phyloP scores from a whole-genome alignment of 2,888 invertebrate species.

The Timandra comae region DNA sequence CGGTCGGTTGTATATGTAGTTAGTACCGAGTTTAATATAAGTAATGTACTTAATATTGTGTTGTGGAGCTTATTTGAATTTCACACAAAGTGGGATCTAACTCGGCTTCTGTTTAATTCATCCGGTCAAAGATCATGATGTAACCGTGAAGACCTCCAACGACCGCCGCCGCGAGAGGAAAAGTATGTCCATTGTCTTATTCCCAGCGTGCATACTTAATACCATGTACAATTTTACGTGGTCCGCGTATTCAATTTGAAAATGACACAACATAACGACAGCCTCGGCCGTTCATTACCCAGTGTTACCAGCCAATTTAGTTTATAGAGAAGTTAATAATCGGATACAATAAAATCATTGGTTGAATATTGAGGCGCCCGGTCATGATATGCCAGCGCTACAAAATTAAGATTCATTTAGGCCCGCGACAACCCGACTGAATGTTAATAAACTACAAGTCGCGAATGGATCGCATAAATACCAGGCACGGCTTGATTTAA shows the following conservation, averaged over 20 bases:
- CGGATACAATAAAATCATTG: conserved; percentile 27
- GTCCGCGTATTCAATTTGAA: conserved; percentile 5
- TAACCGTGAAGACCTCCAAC: conserved; percentile 28
- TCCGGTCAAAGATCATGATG: conserved; percentile 44
- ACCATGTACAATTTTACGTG: conserved; percentile 6
- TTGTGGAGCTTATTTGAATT: conserved; percentile 38
- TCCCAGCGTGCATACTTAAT: conserved; percentile 6
- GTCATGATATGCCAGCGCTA: conserved; percentile 24
- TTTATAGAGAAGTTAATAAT: conserved; percentile 22
- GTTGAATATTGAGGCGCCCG: conserved; percentile 27
- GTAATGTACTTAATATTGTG: too few species aligned
- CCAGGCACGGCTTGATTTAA: conserved; percentile 35
- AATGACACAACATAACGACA: conserved; percentile 3
- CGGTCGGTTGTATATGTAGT: conserved; percentile 9
- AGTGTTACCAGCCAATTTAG: conserved; percentile 16
- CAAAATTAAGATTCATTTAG: conserved; percentile 50
- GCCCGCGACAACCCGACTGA: conserved; percentile 34
- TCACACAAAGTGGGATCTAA: conserved; percentile 35
- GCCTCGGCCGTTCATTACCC: conserved; percentile 3
- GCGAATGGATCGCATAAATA: conserved; percentile 25
- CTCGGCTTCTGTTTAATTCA: conserved; percentile 47
- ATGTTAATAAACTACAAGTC: conserved; percentile 54
- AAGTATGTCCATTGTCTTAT: conserved; percentile 23
- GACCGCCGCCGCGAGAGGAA: conserved; percentile 18
- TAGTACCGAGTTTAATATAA: too few species aligned